Evolutionary conservation across 1,140 invertebrate species (phyloP), one percentile per base, ranked within the genome.

Genomic region (Scaptomyza pallida): DNA sequence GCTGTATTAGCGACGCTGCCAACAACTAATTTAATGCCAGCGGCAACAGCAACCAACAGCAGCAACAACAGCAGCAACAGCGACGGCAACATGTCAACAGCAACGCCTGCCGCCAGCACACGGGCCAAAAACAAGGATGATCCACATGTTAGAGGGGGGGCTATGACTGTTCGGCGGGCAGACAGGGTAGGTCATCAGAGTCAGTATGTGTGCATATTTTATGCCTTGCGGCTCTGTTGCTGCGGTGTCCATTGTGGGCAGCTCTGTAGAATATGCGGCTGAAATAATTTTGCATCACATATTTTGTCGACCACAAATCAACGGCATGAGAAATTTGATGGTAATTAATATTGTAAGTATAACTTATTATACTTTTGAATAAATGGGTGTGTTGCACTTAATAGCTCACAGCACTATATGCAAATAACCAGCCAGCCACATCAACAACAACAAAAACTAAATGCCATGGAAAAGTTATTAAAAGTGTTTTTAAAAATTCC

Each of bases 301-400:
- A 81, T 68, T 63, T 65, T 69, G 61, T 60, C 60, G 55, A 37
- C 81, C 82, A 86, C 81, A 86, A 86, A 86, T 86, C 82, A 86
- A 65, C 82, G 78, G 81, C 57, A 86, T 81, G 81, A 86, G 77
- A 86, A 81, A 86, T 86, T 86, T 81, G 77, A 77, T 81, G 82
- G 81, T 88, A 86, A 86, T 86, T 86, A 86, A 86, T 86, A 86
- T 83, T 83, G 81, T 76, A 86, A 86, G 81, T 71, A 65, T 57
- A 71, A 65, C 61, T 65, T 45, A 51, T 54, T 65, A 48, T 61
- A 65, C 57, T 70, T 57, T 57, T 70, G 52, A 62, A 65, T 64
- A 65, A 57, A 71, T 65, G 68, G 52, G 19, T 71, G 44, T 65
- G 68, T 26, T 71, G 62, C 37, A 65, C 21, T 71, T 65, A 71